A percentile compares a stretch with the other conserved stretches of the same genome.
Evolutionary conservation across 35 echinoderm and acorn worm genomes (phyloP).

Genomic region (Hemicentrotus pulcherrimus): DNA sequence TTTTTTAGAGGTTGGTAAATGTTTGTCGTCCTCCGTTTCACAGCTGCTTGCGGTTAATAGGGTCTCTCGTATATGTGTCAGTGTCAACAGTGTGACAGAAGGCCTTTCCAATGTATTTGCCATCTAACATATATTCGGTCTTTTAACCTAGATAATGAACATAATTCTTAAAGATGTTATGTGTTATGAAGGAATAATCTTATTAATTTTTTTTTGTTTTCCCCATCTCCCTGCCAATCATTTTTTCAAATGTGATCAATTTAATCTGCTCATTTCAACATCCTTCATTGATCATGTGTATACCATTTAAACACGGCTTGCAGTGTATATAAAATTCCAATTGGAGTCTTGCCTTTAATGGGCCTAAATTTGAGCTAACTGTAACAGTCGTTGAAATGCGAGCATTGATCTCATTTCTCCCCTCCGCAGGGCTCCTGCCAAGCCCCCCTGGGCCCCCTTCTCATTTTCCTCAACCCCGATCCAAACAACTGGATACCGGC

Average conservation of each 20-base stretch:
- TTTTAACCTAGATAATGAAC: not conserved
- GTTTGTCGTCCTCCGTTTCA: not conserved
- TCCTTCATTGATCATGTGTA: not conserved
- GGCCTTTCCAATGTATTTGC: not conserved
- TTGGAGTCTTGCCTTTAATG: not conserved
- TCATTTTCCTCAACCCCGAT: constrained; percentile 29
- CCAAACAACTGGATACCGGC: constrained; percentile 29
- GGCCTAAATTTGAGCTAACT: not conserved
- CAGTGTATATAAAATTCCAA: not conserved
- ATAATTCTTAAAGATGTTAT: not conserved
- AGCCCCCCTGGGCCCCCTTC: constrained; percentile 26
- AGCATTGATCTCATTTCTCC: constrained; percentile 25
- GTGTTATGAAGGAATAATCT: not conserved
- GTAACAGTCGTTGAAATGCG: constrained; percentile 16
- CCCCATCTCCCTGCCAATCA: not conserved
- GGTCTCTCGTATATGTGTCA: not conserved
- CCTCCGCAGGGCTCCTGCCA: constrained; percentile 13
- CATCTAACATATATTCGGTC: not conserved
- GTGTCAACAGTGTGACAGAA: not conserved
- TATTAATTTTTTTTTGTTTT: not conserved
- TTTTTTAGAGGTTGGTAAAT: not conserved
- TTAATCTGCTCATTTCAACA: not conserved
- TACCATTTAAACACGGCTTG: not conserved
- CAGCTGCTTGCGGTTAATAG: not conserved
- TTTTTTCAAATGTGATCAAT: not conserved